These are phyloP conservation scores for Asteroscopus sphinx DNA, from an alignment of 2,888 invertebrate genomes.

Conservation along the genomic window DNA sequence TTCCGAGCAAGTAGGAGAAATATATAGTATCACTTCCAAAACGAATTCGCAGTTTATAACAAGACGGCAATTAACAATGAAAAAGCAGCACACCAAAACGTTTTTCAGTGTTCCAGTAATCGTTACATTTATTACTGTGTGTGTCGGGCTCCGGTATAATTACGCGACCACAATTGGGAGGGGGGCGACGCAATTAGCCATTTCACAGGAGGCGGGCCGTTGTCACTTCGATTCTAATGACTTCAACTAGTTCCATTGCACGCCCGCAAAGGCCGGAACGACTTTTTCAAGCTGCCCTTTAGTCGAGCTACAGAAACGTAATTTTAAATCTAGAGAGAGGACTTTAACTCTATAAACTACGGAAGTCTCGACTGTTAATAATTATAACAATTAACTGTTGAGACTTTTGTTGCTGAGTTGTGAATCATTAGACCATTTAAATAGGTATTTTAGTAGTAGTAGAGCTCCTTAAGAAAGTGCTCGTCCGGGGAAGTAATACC, in stretches of 20 bases:
- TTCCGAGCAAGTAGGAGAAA: too few relatives aligned
- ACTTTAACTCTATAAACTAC: constrained; percentile 37
- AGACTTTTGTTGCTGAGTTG: constrained; percentile 22
- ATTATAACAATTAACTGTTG: constrained; percentile 33
- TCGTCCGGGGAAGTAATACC: too few relatives aligned
- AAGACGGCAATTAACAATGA: constrained; percentile 20
- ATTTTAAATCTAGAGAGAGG: constrained; percentile 42
- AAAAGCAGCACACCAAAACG: constrained; percentile 31
- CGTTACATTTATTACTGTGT: constrained; percentile 63
- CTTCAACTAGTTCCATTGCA: constrained; percentile 57
- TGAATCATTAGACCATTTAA: constrained; percentile 24
- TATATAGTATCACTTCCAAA: constrained; percentile 8
- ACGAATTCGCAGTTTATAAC: constrained; percentile 1
- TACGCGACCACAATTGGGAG: constrained; percentile 66
- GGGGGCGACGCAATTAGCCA: constrained; percentile 68
- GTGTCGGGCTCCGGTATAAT: constrained; percentile 62
- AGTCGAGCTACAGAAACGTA: constrained; percentile 43
- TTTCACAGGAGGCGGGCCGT: constrained; percentile 61
- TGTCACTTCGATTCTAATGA: constrained; percentile 68
- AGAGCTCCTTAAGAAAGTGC: too few relatives aligned
- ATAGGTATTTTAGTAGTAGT: too few relatives aligned
- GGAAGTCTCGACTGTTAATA: constrained; percentile 31
- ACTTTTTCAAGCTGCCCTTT: constrained; percentile 52
- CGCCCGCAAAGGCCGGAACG: constrained; percentile 52
- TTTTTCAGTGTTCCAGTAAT: constrained; percentile 45